Evolutionary conservation across 1,140 invertebrate genomes (phyloP), one percentile per base, ranked within the genome.

Genomic region (Drosophila bocqueti): DNA sequence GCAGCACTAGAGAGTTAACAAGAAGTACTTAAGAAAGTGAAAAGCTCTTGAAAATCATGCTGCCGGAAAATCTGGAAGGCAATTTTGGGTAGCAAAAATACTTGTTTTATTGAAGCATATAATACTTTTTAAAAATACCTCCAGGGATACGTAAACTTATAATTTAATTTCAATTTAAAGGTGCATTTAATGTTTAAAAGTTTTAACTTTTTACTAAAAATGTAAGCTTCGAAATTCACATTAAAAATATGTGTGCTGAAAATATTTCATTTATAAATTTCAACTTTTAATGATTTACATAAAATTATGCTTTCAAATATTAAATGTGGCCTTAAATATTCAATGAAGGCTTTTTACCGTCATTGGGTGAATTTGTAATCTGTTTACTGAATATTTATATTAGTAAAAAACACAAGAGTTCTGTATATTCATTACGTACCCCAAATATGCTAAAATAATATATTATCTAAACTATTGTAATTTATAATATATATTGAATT

Each of bases 1-100:
- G 43, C 36, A 29, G 26, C 38, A 59, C 52, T 59, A 57, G 26
- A 49, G 36, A 73, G 46, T 61, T 43, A 40, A 60, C 50, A 73
- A 43, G 29, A 55, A 73, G 38, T 60, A 49, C 46, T 36, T 43
- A 54, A 29, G n/a, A 6, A 43, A 31, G 36, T 65, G 26, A n/a
- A 46, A 55, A 67, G 8, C 45, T 61, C 43, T 40, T 13, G 24
- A 13, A 26, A 47, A 15, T 6, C 46, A 47, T 49, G 4, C 9
- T 15, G n/a, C 3, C 1, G 13, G 13, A 16, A 47, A 34, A 36
- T 16, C 29, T 26, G 21, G 8, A 49, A 49, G 36, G 18, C 52
- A 38, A 55, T 55, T 24, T 38, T 1, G 9, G 9, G 15, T 11
- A 16, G 36, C 21, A 24, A 21, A 18, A 36, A 21, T 46, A 46